A percentile compares a stretch with the other conserved stretches of the same genome.
phyloP scores from a whole-genome alignment of 2,888 invertebrate species.

The Syritta pipiens region DNA sequence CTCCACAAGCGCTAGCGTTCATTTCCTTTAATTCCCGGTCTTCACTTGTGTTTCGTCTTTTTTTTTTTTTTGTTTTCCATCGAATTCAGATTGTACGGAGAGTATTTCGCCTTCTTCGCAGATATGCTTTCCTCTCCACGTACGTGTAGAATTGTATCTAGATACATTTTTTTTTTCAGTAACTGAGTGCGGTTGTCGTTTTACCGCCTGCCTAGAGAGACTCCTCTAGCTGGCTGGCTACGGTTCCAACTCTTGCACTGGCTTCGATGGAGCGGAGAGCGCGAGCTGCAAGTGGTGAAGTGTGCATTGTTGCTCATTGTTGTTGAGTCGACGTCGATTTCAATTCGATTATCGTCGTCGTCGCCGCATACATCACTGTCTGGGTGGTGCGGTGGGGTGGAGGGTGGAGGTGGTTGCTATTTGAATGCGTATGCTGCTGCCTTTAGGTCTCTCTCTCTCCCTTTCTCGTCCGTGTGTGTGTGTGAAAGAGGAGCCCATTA shows the following conservation, averaged over 20 bases:
- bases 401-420: not conserved
- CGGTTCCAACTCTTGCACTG: conserved; percentile 3
- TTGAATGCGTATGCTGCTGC: not conserved
- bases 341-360: conserved; percentile 44
- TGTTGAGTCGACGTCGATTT: conserved; percentile 57
- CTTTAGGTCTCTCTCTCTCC: too few species aligned
- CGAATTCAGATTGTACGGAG: conserved; percentile 29
- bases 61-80: conserved; percentile 16
- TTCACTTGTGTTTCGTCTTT: conserved; percentile 10
- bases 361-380: conserved; percentile 51
- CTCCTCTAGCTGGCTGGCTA: too few species aligned
- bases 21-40: conserved; percentile 52
- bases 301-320: conserved; percentile 56
- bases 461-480: not conserved
- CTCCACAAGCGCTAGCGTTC: conserved; percentile 3
- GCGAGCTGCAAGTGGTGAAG: conserved; percentile 47
- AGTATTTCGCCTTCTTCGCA: conserved; percentile 34
- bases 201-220: conserved; percentile 23
- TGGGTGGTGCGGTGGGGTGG: not conserved
- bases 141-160: conserved; percentile 33
- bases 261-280: conserved; percentile 4
- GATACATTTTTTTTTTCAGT: conserved; percentile 21
- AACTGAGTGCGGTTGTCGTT: conserved; percentile 40
- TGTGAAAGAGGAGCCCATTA: conserved; percentile 30
- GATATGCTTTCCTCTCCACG: conserved; percentile 14